Evolutionary conservation across 2,797 vertebrate species (phyloP).

Genomic region (Mycteria americana): DNA sequence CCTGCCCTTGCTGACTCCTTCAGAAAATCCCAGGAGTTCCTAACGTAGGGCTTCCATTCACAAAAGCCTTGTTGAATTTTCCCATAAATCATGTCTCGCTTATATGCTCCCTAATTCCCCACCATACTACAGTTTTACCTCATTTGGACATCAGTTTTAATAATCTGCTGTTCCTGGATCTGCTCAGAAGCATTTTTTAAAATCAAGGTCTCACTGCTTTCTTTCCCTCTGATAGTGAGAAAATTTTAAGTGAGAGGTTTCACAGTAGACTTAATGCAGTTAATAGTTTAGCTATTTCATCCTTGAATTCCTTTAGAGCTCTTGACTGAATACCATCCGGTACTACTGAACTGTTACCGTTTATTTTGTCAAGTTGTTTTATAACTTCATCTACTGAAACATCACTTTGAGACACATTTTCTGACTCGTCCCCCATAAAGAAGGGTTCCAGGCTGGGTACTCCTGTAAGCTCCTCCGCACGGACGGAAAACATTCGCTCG

Average conservation of each 20-base stretch:
- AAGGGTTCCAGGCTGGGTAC: not conserved
- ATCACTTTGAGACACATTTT: not conserved
- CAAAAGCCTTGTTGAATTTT: not conserved
- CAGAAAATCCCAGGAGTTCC: not conserved
- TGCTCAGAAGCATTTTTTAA: not conserved
- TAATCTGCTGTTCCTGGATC: not conserved
- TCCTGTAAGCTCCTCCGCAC: not conserved
- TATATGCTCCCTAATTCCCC: not conserved
- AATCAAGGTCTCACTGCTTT: not conserved
- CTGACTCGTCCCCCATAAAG: not conserved
- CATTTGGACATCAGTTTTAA: not conserved
- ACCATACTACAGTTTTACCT: not conserved
- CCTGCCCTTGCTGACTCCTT: not conserved
- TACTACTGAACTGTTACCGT: not conserved
- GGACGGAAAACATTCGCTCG: not conserved
- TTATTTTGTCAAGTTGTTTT: conserved; percentile 10
- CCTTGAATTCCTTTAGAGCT: conserved; percentile 28
- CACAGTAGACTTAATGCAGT: conserved; percentile 18
- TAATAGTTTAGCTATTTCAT: conserved; percentile 40
- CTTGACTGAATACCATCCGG: not conserved
- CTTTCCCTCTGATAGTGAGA: not conserved
- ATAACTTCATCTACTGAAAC: not conserved
- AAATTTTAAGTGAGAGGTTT: not conserved
- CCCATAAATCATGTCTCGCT: not conserved
- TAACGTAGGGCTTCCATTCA: not conserved